Conservation (phyloP, 2,797 vertebrate species). For the Gorsachius magnificus region DNA sequence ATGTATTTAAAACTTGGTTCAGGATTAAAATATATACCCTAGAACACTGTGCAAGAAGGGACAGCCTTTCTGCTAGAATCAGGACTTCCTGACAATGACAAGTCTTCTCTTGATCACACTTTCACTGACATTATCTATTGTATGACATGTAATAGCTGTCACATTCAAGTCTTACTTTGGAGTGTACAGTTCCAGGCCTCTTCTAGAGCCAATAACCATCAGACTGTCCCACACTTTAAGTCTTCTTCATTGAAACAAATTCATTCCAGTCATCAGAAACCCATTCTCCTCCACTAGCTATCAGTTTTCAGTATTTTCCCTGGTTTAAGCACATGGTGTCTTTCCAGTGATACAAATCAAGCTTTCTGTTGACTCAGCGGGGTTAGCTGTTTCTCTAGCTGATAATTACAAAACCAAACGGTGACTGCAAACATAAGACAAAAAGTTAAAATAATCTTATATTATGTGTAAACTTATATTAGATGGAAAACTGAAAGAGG, state of each 20-base stretch:
- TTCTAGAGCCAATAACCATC: not conserved
- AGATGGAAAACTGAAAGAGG: not conserved
- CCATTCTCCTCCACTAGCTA: not conserved
- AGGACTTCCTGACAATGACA: not conserved
- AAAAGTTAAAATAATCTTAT: not conserved
- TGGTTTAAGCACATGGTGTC: not conserved
- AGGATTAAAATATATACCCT: not conserved
- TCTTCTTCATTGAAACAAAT: not conserved
- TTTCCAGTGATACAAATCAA: not conserved
- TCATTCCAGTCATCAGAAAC: not conserved
- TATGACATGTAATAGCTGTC: fast-evolving
- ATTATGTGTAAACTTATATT: not conserved
- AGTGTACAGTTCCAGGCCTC: not conserved
- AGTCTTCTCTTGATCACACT: not conserved
- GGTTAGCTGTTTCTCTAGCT: not conserved
- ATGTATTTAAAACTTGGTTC: not conserved
- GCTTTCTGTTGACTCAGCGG: not conserved
- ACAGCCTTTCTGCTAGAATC: not conserved
- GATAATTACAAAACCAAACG: not conserved
- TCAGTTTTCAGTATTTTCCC: not conserved
- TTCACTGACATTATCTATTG: not conserved
- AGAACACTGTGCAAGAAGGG: not conserved
- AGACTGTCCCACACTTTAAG: not conserved
- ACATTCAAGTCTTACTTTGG: not conserved
- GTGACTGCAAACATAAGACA: not conserved